These are phyloP conservation scores for Ochlodes sylvanus DNA, from an alignment of 2,888 invertebrate species.

Conservation along the genomic window DNA sequence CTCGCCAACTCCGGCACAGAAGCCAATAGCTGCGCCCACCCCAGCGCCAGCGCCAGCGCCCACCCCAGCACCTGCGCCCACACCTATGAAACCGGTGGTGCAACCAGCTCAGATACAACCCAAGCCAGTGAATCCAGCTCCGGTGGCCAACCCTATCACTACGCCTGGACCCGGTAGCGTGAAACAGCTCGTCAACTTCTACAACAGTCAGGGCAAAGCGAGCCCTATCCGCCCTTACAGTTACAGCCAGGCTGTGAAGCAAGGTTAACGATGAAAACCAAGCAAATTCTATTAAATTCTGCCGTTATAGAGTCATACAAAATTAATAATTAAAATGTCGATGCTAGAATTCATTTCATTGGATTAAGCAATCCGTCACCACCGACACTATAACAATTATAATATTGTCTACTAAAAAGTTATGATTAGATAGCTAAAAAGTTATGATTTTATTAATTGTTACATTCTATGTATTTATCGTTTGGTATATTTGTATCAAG, in stretches of 20 bases:
- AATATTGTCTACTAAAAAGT: too few relatives aligned
- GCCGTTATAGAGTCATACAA: too few relatives aligned
- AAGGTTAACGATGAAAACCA: slow-evolving; percentile 55
- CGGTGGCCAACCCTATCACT: slow-evolving; percentile 58
- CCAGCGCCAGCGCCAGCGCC: slow-evolving; percentile 39
- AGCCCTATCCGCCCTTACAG: slow-evolving; percentile 74
- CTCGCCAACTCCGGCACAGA: slow-evolving; percentile 43
- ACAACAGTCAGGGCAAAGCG: slow-evolving; percentile 73
- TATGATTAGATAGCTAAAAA: too few relatives aligned
- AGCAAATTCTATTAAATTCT: too few relatives aligned
- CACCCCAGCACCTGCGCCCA: slow-evolving; percentile 43
- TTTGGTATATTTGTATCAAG: too few relatives aligned
- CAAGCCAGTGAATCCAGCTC: slow-evolving; percentile 62
- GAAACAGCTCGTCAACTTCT: slow-evolving; percentile 70
- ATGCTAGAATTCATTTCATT: too few relatives aligned
- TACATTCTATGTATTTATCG: too few relatives aligned
- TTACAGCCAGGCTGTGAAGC: slow-evolving; percentile 79
- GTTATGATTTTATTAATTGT: too few relatives aligned
- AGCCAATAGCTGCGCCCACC: slow-evolving; percentile 41
- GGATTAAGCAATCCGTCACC: too few relatives aligned
- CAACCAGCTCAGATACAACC: slow-evolving; percentile 60
- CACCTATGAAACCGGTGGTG: slow-evolving; percentile 34
- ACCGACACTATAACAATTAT: too few relatives aligned
- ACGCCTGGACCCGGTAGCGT: slow-evolving; percentile 77
- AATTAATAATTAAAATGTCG: too few relatives aligned